Conservation (phyloP, 2,888 invertebrate species). For the Erebia aethiops region DNA sequence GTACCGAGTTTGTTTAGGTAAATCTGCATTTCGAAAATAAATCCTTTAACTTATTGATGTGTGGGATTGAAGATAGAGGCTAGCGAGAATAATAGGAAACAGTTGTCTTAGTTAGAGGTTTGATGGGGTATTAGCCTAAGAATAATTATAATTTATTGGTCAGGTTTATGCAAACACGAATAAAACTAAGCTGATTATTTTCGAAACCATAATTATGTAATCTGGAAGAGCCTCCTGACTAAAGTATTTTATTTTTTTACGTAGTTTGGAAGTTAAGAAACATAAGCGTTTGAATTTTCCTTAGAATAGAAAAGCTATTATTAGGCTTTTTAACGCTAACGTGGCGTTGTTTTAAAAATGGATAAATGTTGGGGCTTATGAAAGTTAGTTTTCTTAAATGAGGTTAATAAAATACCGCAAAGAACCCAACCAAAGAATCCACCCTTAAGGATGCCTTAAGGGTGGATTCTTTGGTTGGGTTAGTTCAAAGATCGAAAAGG, state of each 20-base stretch:
- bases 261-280: too few relatives aligned
- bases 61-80: slow-evolving; percentile 21
- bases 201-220: too few relatives aligned
- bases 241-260: too few relatives aligned
- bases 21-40: slow-evolving; percentile 23
- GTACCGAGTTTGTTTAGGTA: slow-evolving; percentile 11
- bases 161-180: background rate
- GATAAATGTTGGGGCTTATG: background rate
- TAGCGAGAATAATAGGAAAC: slow-evolving; percentile 15
- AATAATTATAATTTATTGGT: slow-evolving; percentile 1
- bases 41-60: slow-evolving; percentile 28
- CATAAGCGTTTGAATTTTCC: too few relatives aligned
- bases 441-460: slow-evolving; percentile 36
- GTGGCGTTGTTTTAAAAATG: background rate
- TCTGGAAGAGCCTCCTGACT: too few relatives aligned
- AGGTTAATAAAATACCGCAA: background rate
- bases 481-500: slow-evolving; percentile 39
- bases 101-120: slow-evolving; percentile 1
- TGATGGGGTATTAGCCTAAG: slow-evolving; percentile 4
- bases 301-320: too few relatives aligned
- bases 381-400: background rate
- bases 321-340: too few relatives aligned
- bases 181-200: too few relatives aligned
- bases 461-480: too few relatives aligned
- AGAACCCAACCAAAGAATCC: slow-evolving; percentile 12